These are phyloP conservation scores for Petrocephalus zakoni DNA, from an alignment of 2,113 vertebrate genomes.

Conservation along the genomic window DNA sequence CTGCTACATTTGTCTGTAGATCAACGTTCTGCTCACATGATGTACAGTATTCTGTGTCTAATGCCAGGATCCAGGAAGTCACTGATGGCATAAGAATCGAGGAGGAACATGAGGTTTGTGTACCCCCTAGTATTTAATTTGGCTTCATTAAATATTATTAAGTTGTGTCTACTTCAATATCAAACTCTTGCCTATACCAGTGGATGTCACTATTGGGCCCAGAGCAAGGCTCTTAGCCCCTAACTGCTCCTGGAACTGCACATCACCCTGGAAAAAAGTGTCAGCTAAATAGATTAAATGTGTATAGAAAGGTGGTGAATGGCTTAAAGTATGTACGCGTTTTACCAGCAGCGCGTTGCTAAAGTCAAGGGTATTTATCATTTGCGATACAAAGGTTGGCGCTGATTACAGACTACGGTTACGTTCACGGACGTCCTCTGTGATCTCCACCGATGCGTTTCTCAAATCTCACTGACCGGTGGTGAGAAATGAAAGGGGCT, in stretches of 20 bases:
- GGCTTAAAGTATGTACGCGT: neutral
- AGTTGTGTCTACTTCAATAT: neutral
- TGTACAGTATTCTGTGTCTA: neutral
- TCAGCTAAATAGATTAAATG: neutral
- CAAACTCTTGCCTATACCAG: neutral
- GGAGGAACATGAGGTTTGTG: neutral
- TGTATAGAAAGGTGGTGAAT: neutral
- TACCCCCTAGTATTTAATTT: neutral
- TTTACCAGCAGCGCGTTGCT: neutral
- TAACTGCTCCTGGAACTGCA: neutral
- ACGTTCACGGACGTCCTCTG: neutral
- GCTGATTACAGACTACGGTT: neutral
- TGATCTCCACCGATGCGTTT: neutral
- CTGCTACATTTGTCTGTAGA: neutral
- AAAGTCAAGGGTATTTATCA: slow-evolving; percentile 5
- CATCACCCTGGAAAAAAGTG: neutral
- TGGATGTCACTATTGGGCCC: neutral
- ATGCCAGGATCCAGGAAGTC: neutral
- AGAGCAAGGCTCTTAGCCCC: neutral
- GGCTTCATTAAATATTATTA: neutral
- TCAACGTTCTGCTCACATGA: neutral
- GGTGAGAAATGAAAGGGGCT: neutral
- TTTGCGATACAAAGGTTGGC: neutral
- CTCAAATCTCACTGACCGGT: neutral
- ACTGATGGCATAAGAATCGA: neutral